Evolutionary conservation across 1,140 invertebrate species (phyloP).

Genomic region (Halesus radiatus): DNA sequence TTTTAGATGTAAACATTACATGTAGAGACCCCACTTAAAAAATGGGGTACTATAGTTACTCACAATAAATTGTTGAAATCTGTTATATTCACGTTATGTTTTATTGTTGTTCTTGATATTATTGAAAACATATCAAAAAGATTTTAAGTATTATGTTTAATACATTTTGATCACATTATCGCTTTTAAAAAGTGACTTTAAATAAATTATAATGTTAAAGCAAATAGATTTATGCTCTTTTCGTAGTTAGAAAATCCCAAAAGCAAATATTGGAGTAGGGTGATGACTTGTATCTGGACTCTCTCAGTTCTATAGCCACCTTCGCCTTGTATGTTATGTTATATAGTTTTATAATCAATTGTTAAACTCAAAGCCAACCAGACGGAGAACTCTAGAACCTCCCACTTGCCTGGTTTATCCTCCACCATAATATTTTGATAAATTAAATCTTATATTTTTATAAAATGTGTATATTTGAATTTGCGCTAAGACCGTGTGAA

Average conservation of each 20-base stretch:
- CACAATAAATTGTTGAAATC: constrained; percentile 22
- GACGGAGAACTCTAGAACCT: not conserved
- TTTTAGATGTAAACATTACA: constrained; percentile 40
- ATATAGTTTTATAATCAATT: constrained; percentile 21
- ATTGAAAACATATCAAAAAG: not conserved
- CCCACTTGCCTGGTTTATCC: not conserved
- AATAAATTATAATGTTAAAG: not conserved
- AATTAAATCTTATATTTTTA: constrained; percentile 23
- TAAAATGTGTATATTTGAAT: constrained; percentile 37
- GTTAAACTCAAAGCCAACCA: not conserved
- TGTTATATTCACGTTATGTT: constrained; percentile 38
- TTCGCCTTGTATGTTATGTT: constrained; percentile 14
- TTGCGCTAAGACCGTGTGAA: constrained; percentile 14
- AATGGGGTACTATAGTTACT: constrained; percentile 9
- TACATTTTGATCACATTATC: constrained; percentile 26
- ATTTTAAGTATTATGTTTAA: constrained; percentile 5
- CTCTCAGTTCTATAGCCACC: not conserved
- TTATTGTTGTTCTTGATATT: constrained; percentile 21
- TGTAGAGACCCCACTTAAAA: constrained; percentile 19
- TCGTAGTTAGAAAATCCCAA: no score
- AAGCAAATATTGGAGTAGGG: no score
- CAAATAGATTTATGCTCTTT: no score
- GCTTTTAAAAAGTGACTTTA: constrained; percentile 33
- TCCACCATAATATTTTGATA: constrained; percentile 15
- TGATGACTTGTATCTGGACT: no score